phyloP scores from a whole-genome alignment of 2,113 vertebrate species.

The Bos indicus region DNA sequence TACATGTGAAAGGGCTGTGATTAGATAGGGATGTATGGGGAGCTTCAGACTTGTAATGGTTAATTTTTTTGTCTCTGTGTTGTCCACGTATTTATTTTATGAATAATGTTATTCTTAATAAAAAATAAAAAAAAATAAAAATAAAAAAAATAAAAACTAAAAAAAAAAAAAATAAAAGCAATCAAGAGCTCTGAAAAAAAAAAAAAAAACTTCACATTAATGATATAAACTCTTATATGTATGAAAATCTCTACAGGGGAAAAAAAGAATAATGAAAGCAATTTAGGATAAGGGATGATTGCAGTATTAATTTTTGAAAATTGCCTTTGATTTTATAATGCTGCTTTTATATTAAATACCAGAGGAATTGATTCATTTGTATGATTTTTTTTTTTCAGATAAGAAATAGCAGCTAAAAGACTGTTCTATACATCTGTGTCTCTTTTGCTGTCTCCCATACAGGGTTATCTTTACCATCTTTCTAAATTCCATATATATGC shows the following conservation, averaged over 20 bases:
- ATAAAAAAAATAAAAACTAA: too few species aligned
- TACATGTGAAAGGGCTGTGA: background rate
- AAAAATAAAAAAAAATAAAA: too few species aligned
- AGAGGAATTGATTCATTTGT: background rate
- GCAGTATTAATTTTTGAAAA: constrained; percentile 26
- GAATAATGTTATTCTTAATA: background rate
- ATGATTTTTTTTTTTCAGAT: background rate
- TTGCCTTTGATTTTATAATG: background rate
- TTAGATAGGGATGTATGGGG: background rate
- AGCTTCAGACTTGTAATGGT: background rate
- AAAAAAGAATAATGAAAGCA: background rate
- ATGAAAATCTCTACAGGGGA: background rate
- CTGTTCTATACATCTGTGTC: too few species aligned
- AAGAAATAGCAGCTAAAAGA: background rate
- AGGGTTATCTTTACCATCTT: too few species aligned
- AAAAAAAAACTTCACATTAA: background rate
- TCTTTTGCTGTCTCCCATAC: too few species aligned
- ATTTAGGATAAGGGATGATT: background rate
- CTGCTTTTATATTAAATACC: background rate
- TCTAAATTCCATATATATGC: too few species aligned
- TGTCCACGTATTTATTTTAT: background rate
- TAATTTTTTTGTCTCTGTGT: background rate
- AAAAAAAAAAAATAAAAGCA: too few species aligned
- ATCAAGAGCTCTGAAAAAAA: too few species aligned
- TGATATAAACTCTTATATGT: background rate